These are phyloP conservation scores for Trichomalopsis sarcophagae DNA, from an alignment of 1,140 invertebrate species.

Conservation along the genomic window DNA sequence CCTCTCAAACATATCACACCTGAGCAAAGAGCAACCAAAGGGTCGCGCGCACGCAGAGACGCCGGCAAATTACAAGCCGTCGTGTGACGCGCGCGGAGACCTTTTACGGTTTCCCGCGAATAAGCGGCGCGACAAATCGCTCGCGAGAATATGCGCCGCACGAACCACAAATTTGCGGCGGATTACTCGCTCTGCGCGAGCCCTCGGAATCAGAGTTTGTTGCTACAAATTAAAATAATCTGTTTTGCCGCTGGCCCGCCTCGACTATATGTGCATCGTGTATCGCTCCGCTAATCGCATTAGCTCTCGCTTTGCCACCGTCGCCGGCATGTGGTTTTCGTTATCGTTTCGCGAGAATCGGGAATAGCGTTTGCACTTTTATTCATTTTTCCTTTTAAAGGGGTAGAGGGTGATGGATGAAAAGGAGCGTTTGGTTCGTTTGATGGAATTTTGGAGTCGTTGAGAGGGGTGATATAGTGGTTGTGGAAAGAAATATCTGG, in stretches of 20 bases:
- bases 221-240: slow-evolving; percentile 50
- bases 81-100: not conserved
- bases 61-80: slow-evolving; percentile 2
- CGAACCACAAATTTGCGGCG: slow-evolving; percentile 38
- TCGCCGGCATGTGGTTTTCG: not conserved
- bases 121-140: slow-evolving; percentile 16
- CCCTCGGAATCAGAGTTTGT: slow-evolving; percentile 32
- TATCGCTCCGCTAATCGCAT: slow-evolving; percentile 36
- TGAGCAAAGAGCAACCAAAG: not conserved
- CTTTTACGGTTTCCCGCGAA: slow-evolving; percentile 17
- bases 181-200: slow-evolving; percentile 9
- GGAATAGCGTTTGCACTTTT: not conserved
- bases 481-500: no score
- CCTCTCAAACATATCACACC: not conserved
- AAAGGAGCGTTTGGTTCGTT: no score
- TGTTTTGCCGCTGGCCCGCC: slow-evolving; percentile 30
- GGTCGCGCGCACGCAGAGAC: not conserved
- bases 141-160: not conserved
- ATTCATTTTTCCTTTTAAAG: no score
- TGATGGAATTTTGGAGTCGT: no score
- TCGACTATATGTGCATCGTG: not conserved
- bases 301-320: not conserved
- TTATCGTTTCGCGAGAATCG: not conserved
- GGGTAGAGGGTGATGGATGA: no score
- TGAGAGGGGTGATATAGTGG: no score